Evolutionary conservation across 2,888 invertebrate species (phyloP).

Genomic region (Electrophaes corylata): DNA sequence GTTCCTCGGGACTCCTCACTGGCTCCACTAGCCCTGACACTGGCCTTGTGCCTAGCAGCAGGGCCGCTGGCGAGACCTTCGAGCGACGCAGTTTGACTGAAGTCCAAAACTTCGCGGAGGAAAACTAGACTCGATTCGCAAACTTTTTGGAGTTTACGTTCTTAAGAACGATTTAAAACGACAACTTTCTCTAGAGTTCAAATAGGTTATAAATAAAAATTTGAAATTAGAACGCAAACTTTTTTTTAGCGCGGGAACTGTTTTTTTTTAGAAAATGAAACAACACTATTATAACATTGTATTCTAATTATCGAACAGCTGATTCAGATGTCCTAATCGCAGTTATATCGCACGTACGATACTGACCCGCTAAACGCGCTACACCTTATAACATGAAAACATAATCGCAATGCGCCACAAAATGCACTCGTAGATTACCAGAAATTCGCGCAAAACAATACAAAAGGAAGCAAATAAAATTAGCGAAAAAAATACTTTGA

Average conservation of each 20-base stretch:
- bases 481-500: constrained; percentile 31
- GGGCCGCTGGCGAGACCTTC: constrained; percentile 78
- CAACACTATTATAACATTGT: background rate
- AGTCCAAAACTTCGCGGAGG: constrained; percentile 39
- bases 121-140: constrained; percentile 20
- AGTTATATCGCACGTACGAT: constrained; percentile 49
- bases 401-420: constrained; percentile 65
- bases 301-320: constrained; percentile 40
- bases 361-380: constrained; percentile 54
- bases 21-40: constrained; percentile 80
- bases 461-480: constrained; percentile 33
- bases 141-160: constrained; percentile 13
- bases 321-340: constrained; percentile 41
- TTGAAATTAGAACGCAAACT: constrained; percentile 19
- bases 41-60: constrained; percentile 84
- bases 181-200: constrained; percentile 7
- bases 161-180: background rate
- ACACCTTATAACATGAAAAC: constrained; percentile 54
- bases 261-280: background rate
- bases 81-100: constrained; percentile 78
- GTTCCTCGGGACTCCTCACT: constrained; percentile 76
- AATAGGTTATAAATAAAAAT: background rate
- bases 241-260: constrained; percentile 17
- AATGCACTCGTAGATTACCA: constrained; percentile 35
- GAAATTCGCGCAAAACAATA: constrained; percentile 36